Evolutionary conservation across 2,888 invertebrate species (phyloP), one percentile per base, ranked within the genome.

Genomic region (Tigriopus californicus): DNA sequence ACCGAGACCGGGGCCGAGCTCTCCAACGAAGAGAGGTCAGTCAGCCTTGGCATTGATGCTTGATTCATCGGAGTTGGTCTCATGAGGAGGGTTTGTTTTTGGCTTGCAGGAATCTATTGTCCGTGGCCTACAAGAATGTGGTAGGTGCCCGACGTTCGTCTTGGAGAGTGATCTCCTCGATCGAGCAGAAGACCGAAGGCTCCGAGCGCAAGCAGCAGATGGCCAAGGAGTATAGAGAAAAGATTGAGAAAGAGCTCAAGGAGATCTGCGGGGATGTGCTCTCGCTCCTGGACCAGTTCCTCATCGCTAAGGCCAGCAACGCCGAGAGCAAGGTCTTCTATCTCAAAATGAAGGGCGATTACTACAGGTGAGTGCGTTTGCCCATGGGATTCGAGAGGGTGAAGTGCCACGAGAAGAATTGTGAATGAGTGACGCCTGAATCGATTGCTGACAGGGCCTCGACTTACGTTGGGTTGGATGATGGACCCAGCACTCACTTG

Each of bases 331-430:
- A 94, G 85, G 97, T 98, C 74, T 97, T 97, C 79, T 98, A 98
- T 81, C 84, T 95, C 76, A 97, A 97, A 84, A 97, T 97, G 97
- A 97, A 97, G 79, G 97, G 97, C 72, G 97, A 97, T 79, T 97
- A 97, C 80, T 95, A 91, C 80, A 87, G 97, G 83, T 33, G 33
- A 33, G 33, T 5, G 33, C 4, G 33, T 33, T 33, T 33, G 33
- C 8, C 33, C 33, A 33, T 5, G 8, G 33, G 33, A 5, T 33
- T 33, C 3, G 33, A 5, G 3, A 33, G 33, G 4, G 33, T 33
- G 3, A 8, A n/a, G n/a, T n/a, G n/a, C n/a, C n/a, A n/a, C n/a
- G n/a, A n/a, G n/a, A n/a, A n/a, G n/a, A n/a, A n/a, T n/a, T 33
- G 3, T 33, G 33, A 33, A 3, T 33, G 3, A 33, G 4, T 33